A percentile compares a stretch with the other conserved stretches of the same genome.
Evolutionary conservation across 2,797 vertebrate genomes (phyloP).

Genomic region (Remorina albescens): DNA sequence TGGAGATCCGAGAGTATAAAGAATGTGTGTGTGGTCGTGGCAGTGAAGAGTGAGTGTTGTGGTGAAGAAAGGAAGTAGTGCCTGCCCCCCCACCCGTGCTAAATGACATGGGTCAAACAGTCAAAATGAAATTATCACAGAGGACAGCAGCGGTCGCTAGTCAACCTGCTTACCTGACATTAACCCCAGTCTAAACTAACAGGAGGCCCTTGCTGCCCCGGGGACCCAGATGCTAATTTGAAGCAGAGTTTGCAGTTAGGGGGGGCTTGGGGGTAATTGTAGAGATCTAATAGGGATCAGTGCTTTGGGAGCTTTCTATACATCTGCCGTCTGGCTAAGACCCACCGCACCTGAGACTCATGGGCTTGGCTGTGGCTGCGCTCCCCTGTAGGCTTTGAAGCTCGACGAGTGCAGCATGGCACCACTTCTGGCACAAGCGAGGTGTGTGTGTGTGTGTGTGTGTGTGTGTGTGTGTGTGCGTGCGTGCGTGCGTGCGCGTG

Average conservation of each 20-base stretch:
- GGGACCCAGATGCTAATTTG: conserved; percentile 80
- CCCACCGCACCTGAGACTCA: conserved; percentile 81
- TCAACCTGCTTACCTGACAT: conserved; percentile 82
- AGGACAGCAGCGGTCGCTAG: conserved; percentile 62
- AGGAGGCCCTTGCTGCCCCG: conserved; percentile 69
- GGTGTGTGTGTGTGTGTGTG: conserved; percentile 34
- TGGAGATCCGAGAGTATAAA: conserved; percentile 70
- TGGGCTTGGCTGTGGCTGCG: conserved; percentile 55
- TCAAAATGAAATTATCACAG: conserved; percentile 80
- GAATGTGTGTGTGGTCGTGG: conserved; percentile 55
- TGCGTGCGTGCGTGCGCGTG: too few species aligned
- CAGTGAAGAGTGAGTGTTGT: conserved; percentile 31
- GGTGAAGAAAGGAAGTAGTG: conserved; percentile 64
- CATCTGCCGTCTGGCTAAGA: conserved; percentile 80
- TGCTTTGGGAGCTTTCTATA: conserved; percentile 77
- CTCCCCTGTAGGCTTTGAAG: conserved; percentile 71
- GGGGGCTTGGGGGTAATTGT: conserved; percentile 67
- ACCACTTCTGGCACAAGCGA: conserved; percentile 62
- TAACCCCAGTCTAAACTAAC: conserved; percentile 78
- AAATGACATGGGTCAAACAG: conserved; percentile 81
- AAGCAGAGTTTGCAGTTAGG: conserved; percentile 71
- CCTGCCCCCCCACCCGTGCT: conserved; percentile 51
- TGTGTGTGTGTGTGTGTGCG: conserved; percentile 38
- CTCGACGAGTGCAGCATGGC: conserved; percentile 59
- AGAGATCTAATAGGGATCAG: conserved; percentile 80